Conservation (phyloP, 2,113 vertebrate genomes). For the Nannospalax galili region DNA sequence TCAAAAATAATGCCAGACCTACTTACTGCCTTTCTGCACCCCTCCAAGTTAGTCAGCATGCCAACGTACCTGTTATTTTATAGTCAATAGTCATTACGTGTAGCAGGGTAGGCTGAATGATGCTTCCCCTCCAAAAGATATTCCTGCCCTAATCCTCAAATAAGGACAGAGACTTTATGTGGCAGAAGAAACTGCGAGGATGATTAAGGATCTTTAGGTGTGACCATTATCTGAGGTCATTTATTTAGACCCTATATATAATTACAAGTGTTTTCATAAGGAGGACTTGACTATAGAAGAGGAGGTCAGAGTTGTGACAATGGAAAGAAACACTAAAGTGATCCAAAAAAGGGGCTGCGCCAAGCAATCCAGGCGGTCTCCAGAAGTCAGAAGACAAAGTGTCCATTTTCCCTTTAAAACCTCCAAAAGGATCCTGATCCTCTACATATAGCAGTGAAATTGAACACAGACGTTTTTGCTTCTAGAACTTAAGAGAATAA, state of each 20-base stretch:
- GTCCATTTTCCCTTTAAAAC: neutral
- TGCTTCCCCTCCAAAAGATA: no score
- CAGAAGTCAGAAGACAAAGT: neutral
- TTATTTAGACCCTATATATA: neutral
- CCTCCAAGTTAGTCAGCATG: neutral
- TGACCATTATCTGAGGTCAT: neutral
- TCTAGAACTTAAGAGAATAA: neutral
- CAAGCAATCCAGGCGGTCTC: fast-evolving
- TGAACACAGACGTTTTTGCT: neutral
- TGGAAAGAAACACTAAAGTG: neutral
- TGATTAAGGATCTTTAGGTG: neutral
- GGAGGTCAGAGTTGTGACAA: neutral
- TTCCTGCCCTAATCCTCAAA: neutral
- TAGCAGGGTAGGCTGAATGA: neutral
- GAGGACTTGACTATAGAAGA: neutral
- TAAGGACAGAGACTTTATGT: neutral
- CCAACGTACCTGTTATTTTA: fast-evolving
- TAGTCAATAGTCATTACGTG: neutral
- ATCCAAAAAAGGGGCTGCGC: no score
- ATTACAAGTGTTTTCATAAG: no score
- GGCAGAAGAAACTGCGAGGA: neutral
- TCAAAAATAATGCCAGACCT: neutral
- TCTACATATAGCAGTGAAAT: neutral
- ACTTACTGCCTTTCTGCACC: fast-evolving
- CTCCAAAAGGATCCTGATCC: neutral